phyloP scores from a whole-genome alignment of 2,113 vertebrate species.

The Odocoileus hemionus region DNA sequence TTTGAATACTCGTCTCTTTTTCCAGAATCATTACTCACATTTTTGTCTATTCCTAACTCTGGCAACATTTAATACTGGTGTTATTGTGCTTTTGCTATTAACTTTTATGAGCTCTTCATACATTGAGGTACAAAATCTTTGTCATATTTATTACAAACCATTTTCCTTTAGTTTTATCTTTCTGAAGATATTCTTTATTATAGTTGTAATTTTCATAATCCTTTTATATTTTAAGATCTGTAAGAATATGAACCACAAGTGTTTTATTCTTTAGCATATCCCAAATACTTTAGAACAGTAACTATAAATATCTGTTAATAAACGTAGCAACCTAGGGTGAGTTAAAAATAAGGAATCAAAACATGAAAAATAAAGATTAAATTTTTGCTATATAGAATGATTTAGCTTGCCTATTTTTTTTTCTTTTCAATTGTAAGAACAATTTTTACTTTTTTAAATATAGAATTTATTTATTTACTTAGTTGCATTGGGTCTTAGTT shows the following conservation, averaged over 20 bases:
- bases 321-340: neutral
- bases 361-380: neutral
- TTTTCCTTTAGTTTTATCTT: neutral
- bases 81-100: neutral
- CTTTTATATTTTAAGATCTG: neutral
- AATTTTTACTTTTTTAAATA: neutral
- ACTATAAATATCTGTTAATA: neutral
- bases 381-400: neutral
- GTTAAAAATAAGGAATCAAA: neutral
- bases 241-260: neutral
- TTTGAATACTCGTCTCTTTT: neutral
- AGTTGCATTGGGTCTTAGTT: neutral
- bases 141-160: neutral
- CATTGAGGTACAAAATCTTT: neutral
- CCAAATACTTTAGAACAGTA: neutral
- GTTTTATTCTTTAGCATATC: neutral
- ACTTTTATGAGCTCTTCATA: neutral
- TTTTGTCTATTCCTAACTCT: neutral
- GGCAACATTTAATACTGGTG: neutral
- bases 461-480: neutral
- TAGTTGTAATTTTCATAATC: neutral
- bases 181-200: neutral
- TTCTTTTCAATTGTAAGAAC: neutral
- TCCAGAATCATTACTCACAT: neutral
- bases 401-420: neutral